Evolutionary conservation across 2,888 invertebrate species (phyloP).

Genomic region (Acrocyrtus sp.): DNA sequence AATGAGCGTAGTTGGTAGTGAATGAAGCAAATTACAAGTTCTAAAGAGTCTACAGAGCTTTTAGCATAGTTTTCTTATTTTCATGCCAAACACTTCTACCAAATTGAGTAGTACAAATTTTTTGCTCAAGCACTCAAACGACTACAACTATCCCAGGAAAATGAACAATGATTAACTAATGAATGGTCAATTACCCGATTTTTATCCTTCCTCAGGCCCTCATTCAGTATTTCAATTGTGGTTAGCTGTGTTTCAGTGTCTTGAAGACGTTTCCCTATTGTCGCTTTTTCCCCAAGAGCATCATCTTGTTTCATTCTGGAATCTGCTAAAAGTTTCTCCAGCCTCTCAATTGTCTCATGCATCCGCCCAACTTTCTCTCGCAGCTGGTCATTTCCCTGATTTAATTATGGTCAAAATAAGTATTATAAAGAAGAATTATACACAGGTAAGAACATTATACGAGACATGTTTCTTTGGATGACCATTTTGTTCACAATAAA

Average conservation of each 20-base stretch:
- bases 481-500: too few species aligned
- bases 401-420: slow-evolving; percentile 48
- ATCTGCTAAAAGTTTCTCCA: slow-evolving; percentile 75
- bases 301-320: slow-evolving; percentile 74
- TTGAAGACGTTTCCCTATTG: slow-evolving; percentile 79
- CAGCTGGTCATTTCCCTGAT: slow-evolving; percentile 73
- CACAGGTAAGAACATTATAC: slow-evolving; percentile 9
- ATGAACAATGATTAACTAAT: slow-evolving; percentile 44
- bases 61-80: too few species aligned
- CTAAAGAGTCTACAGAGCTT: neutral
- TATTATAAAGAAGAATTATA: slow-evolving; percentile 4
- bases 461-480: too few species aligned
- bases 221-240: slow-evolving; percentile 77
- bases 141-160: too few species aligned
- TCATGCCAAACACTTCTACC: neutral
- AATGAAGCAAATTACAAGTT: neutral
- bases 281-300: slow-evolving; percentile 80
- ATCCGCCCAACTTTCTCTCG: slow-evolving; percentile 80
- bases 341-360: slow-evolving; percentile 77
- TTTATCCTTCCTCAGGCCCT: slow-evolving; percentile 80
- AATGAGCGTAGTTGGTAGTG: neutral
- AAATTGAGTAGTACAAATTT: neutral
- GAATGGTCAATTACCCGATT: slow-evolving; percentile 72
- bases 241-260: slow-evolving; percentile 83
- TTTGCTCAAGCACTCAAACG: neutral